Conservation (phyloP, 1,140 invertebrate genomes). For the Heliconius melpomene region DNA sequence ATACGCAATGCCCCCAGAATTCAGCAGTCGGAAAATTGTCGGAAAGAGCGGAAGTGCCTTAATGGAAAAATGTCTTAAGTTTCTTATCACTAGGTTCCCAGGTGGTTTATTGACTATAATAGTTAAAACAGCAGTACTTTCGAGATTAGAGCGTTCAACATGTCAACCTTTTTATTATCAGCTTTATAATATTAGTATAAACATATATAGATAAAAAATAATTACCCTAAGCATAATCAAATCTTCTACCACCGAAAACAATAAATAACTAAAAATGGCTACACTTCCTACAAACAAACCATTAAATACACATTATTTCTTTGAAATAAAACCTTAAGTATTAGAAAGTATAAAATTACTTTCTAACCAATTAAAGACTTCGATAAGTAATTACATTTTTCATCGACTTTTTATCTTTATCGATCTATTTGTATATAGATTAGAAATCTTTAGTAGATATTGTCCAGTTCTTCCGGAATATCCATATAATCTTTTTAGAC, state of each 20-base stretch:
- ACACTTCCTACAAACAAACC: background rate
- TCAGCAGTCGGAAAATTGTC: too few relatives aligned
- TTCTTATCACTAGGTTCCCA: too few relatives aligned
- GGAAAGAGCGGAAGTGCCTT: too few relatives aligned
- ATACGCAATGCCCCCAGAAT: too few relatives aligned
- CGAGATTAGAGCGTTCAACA: background rate
- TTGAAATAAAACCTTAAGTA: slow-evolving; percentile 1
- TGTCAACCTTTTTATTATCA: too few relatives aligned
- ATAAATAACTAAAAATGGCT: background rate
- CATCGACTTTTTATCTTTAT: background rate
- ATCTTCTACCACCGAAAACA: background rate
- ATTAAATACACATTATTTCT: slow-evolving; percentile 2
- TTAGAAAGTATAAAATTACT: background rate
- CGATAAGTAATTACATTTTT: slow-evolving; percentile 4
- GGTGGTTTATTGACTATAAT: too few relatives aligned
- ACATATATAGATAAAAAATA: too few relatives aligned
- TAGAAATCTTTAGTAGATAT: background rate
- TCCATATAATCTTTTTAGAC: background rate
- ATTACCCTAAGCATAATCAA: background rate
- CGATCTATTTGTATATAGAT: background rate
- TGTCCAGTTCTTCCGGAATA: background rate
- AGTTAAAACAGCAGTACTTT: too few relatives aligned
- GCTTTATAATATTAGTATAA: too few relatives aligned
- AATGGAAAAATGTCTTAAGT: too few relatives aligned
- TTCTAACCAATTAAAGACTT: slow-evolving; percentile 5